Base-by-base conservation (phyloP, 2,888 invertebrate genomes). In the Meghimatium bilineatum region DNA sequence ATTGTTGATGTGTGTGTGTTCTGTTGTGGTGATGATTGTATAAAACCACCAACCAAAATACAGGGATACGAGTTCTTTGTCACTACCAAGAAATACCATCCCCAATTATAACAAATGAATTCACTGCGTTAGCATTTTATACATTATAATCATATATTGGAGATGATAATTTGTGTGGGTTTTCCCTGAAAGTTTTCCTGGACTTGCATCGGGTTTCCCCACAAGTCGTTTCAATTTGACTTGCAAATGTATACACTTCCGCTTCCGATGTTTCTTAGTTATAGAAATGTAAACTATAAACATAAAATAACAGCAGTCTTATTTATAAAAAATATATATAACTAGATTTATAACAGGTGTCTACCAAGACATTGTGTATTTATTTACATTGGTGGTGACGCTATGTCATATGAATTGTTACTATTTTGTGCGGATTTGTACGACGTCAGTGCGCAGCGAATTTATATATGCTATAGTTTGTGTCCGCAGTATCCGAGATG, bases 231-330 rank as follows among this genome's bases (percentile, higher is more conserved):
- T 49, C n/a, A 29, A 72, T 72, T 72, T 72, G 72, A 44, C 44
- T 72, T 72, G 72, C 72, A 72, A 49, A 72, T 72, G 44, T n/a
- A 72, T 23, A 29, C 26, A n/a, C 26, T 10, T n/a, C 38, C 26
- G 6, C 44, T 17, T n/a, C 44, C 14, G n/a, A 0, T 49, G n/a
- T 26, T 72, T n/a, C 44, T 49, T 72, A 12, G 44, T 12, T 44
- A 29, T 8, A n/a, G 72, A 29, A 72, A 72, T 17, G 8, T 38
- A 69, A 71, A 52, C 32, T 60, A 32, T 52, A 14, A 26, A 5
- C 56, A 29, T 20, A 12, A 38, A 49, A 72, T 14, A 49, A 49
- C n/a, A 6, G 44, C 6, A 2, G 44, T n/a, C 20, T n/a, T n/a
- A 72, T n/a, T 49, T 38, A 14, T 44, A 72, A 0, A 72, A 49